Evolutionary conservation across 2,113 vertebrate species (phyloP).

Genomic region (Octodon degus): DNA sequence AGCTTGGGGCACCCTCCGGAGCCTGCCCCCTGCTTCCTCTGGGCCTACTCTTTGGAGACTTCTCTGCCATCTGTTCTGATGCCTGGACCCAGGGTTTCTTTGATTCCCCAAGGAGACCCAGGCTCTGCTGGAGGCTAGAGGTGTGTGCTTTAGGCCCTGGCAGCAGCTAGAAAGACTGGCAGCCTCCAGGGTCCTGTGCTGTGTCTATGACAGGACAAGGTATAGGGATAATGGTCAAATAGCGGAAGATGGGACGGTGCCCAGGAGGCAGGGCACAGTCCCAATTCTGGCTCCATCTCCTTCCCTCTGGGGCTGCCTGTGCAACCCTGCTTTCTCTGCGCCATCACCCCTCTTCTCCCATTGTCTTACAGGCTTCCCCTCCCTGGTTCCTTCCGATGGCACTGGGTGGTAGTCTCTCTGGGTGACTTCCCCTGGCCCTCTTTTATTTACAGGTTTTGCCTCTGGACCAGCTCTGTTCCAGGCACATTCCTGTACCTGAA

Average conservation of each 20-base stretch:
- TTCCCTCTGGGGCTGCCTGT: neutral
- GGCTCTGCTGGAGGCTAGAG: neutral
- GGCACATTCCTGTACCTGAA: slow-evolving; percentile 60
- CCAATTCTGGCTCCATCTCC: slow-evolving; percentile 60
- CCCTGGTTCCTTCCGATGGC: neutral
- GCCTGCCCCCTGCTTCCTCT: neutral
- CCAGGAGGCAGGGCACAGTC: slow-evolving; percentile 82
- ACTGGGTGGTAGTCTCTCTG: slow-evolving; percentile 44
- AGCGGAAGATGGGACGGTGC: neutral
- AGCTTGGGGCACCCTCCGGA: neutral
- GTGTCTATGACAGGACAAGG: neutral
- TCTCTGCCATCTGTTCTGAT: slow-evolving; percentile 25
- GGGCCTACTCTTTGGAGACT: slow-evolving; percentile 24
- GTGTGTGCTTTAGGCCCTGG: slow-evolving; percentile 20
- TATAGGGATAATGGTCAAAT: neutral
- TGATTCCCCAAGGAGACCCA: slow-evolving; percentile 38
- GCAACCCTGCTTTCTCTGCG: slow-evolving; percentile 46
- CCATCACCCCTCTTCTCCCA: neutral
- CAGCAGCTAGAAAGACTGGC: neutral
- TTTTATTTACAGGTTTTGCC: slow-evolving; percentile 84
- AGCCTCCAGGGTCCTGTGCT: neutral
- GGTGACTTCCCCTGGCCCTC: slow-evolving; percentile 63
- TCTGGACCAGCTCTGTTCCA: slow-evolving; percentile 67
- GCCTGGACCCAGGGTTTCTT: neutral
- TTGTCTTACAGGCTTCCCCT: neutral